These are phyloP conservation scores for Gisinianus flammeolus DNA, from an alignment of 2,888 invertebrate species.

Conservation along the genomic window DNA sequence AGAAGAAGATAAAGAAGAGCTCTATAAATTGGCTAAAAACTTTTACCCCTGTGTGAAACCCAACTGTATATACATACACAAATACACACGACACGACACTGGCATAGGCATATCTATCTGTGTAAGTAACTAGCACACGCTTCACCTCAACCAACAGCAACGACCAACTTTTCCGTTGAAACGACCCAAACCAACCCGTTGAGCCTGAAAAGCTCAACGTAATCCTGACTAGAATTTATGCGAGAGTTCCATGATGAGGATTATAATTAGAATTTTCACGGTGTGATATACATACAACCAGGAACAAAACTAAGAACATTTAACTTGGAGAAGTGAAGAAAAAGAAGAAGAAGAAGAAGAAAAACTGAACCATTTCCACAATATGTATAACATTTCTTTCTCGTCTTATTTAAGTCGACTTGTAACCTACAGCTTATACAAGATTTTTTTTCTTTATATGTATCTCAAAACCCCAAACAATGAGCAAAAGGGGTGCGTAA, in stretches of 20 bases:
- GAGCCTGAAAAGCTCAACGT: background rate
- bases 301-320: background rate
- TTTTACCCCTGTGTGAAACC: background rate
- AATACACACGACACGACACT: background rate
- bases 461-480: background rate
- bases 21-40: slow-evolving; percentile 6
- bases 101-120: background rate
- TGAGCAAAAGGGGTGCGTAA: background rate
- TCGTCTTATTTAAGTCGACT: background rate
- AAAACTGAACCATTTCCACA: background rate
- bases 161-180: background rate
- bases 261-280: slow-evolving; percentile 13
- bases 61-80: background rate
- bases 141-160: background rate
- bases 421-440: background rate
- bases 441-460: background rate
- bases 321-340: background rate
- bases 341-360: background rate
- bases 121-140: background rate
- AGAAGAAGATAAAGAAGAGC: background rate
- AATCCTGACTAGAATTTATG: slow-evolving; percentile 25
- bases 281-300: background rate
- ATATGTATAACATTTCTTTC: no score
- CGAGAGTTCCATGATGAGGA: slow-evolving; percentile 12
- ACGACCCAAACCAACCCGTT: background rate